Evolutionary conservation across 2,113 vertebrate genomes (phyloP).

Genomic region (Syngnathus scovelli): DNA sequence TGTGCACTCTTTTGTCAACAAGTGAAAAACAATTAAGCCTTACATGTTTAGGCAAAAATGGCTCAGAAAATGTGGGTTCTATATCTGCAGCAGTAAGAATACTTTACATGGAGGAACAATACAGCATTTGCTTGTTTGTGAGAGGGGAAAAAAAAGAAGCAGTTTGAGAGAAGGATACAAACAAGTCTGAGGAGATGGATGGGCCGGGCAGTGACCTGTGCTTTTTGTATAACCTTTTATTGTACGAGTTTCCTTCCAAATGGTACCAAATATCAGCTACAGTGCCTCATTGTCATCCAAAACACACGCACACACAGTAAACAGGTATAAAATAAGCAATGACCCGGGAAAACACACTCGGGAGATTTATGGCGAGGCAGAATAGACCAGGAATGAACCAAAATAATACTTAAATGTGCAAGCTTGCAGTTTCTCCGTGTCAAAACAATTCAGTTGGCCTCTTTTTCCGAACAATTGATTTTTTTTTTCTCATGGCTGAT

Average conservation of each 20-base stretch:
- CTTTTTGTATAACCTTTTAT: constrained; percentile 64
- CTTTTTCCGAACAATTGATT: constrained; percentile 20
- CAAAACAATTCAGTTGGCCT: constrained; percentile 50
- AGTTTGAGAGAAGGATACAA: constrained; percentile 16
- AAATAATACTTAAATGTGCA: constrained; percentile 43
- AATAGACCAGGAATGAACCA: constrained; percentile 29
- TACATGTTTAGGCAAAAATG: background rate
- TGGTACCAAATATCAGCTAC: constrained; percentile 41
- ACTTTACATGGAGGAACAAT: background rate
- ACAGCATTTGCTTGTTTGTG: background rate
- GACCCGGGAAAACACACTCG: constrained; percentile 40
- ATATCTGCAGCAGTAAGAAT: background rate
- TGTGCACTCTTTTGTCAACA: constrained; percentile 32
- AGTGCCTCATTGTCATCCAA: constrained; percentile 8
- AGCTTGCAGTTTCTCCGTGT: constrained; percentile 53
- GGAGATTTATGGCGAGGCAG: constrained; percentile 24
- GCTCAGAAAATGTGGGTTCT: background rate
- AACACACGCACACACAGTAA: constrained; percentile 42
- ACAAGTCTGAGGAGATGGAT: constrained; percentile 49
- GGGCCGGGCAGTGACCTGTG: constrained; percentile 51
- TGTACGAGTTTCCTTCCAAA: constrained; percentile 64
- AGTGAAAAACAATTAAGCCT: background rate
- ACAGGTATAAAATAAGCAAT: constrained; percentile 34
- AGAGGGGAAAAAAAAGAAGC: background rate
- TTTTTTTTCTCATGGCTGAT: constrained; percentile 31